A percentile compares a stretch with the other conserved stretches of the same genome.
Evolutionary conservation across 2,797 vertebrate genomes (phyloP).

Genomic region (Lacerta viridis): DNA sequence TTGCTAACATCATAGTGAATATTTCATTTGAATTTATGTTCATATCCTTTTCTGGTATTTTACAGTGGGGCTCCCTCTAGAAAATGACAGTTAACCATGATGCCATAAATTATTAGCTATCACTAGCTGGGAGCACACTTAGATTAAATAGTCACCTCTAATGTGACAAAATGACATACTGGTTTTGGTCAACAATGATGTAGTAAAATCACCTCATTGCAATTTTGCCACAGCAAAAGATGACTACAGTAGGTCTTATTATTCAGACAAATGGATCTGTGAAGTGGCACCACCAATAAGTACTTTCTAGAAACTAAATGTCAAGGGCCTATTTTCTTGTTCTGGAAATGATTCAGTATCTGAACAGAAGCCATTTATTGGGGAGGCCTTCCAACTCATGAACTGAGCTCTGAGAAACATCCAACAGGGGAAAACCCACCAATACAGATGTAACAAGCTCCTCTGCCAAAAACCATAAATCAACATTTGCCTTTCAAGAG

Average conservation of each 20-base stretch:
- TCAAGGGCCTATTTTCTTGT: slow-evolving; percentile 7
- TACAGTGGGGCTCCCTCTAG: background rate
- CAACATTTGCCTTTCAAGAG: slow-evolving; percentile 43
- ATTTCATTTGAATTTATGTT: background rate
- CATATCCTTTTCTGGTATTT: background rate
- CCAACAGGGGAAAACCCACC: slow-evolving; percentile 45
- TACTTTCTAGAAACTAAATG: background rate
- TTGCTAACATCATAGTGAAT: background rate
- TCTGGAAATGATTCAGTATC: slow-evolving; percentile 39
- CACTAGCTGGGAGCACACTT: background rate
- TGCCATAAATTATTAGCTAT: background rate
- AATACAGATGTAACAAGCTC: slow-evolving; percentile 44
- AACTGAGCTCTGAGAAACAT: slow-evolving; percentile 58
- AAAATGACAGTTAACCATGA: background rate
- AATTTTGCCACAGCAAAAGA: background rate
- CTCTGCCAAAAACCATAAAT: slow-evolving; percentile 48
- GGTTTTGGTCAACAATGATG: background rate
- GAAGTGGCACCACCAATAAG: background rate
- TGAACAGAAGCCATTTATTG: slow-evolving; percentile 48
- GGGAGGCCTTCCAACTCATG: slow-evolving; percentile 54
- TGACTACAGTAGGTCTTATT: background rate
- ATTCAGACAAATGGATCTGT: slow-evolving; percentile 21
- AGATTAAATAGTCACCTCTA: background rate
- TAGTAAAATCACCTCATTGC: background rate
- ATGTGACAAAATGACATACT: background rate